Evolutionary conservation across 2,113 vertebrate genomes (phyloP), one percentile per base, ranked within the genome.

Genomic region (Oenanthe oenanthe): DNA sequence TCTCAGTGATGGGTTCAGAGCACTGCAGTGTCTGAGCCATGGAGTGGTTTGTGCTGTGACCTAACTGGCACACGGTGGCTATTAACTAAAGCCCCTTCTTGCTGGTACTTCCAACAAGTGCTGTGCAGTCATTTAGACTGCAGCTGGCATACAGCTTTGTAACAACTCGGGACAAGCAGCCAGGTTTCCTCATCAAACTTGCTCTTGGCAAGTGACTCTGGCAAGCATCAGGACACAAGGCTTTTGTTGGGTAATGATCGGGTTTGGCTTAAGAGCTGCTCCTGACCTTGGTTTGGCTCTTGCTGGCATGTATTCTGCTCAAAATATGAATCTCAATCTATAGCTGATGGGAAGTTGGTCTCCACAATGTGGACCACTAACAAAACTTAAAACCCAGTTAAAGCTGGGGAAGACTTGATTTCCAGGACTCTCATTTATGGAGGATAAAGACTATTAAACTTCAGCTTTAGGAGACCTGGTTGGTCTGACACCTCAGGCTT

Each of bases 101-200:
- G 36, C 78, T 90, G 85, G 42, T 82, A 24, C 83, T 89, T 85
- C 82, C 85, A 93, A 21, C 40, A 76, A 94, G 88, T 54, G 82
- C 93, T 90, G 67, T 70, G 57, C 70, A 90, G 82, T 88, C 88
- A n/a, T 66, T 88, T 54, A n/a, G 63, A 29, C 63, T 70, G 75
- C 43, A 38, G 7, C 51, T 93, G 92, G 85, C 83, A 88, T 26
- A 47, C 20, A 42, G 88, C 75, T 29, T 86, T 93, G 16, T 67
- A 94, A 86, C 88, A 89, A 82, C 91, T 61, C 0, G 2, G 70
- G 91, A 87, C 38, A 61, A 63, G 93, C 81, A 90, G 94, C 87
- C 88, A 95, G 89, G 78, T 80, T 85, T 92, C 77, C 82, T 95
- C 92, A 84, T 97, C 60, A 74, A 65, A 83, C 82, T 80, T 62